These are phyloP conservation scores for Willisornis vidua DNA, from an alignment of 2,113 vertebrate species.

Conservation along the genomic window DNA sequence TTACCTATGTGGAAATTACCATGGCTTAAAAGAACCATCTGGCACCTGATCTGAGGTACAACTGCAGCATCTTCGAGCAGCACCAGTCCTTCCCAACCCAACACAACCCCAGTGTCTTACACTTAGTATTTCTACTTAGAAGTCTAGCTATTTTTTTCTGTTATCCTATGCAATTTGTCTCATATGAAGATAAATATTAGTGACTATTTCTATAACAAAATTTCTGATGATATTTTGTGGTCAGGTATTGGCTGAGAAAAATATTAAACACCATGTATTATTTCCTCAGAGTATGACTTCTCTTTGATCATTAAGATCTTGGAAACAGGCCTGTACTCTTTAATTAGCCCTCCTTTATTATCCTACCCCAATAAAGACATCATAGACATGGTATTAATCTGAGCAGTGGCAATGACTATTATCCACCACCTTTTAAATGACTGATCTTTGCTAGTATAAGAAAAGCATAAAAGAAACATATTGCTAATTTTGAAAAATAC, in stretches of 20 bases:
- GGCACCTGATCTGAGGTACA: neutral
- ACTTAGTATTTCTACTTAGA: neutral
- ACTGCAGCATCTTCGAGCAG: neutral
- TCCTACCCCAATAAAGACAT: neutral
- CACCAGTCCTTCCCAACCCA: neutral
- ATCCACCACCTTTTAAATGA: neutral
- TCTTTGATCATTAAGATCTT: neutral
- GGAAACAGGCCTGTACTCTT: neutral
- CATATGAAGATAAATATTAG: neutral
- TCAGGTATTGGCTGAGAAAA: neutral
- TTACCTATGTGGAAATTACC: neutral
- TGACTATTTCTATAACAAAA: neutral
- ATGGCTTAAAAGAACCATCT: neutral
- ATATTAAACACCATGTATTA: neutral
- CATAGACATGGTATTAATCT: neutral
- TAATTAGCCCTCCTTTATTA: neutral
- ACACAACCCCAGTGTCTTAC: neutral
- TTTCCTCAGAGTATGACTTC: neutral
- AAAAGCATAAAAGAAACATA: neutral
- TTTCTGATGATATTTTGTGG: neutral
- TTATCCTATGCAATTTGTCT: neutral
- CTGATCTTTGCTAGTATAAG: neutral
- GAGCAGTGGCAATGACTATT: neutral
- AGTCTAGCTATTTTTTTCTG: neutral
- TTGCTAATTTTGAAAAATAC: neutral